Evolutionary conservation across 1,140 invertebrate genomes (phyloP).

Genomic region (Trichomalopsis sarcophagae): DNA sequence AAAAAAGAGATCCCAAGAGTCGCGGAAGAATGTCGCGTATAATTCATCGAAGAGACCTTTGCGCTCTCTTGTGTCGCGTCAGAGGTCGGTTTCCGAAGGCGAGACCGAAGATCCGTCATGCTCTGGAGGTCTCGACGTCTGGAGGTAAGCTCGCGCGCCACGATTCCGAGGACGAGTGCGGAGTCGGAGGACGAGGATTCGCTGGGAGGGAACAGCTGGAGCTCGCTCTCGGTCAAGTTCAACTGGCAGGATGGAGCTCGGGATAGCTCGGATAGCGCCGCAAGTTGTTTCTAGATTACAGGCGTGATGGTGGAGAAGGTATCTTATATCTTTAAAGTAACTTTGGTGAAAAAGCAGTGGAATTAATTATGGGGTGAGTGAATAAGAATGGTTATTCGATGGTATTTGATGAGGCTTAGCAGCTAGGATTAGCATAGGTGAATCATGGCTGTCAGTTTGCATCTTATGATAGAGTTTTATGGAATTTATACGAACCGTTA

Average conservation of each 20-base stretch:
- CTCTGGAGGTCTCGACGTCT: not conserved
- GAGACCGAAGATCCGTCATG: not conserved
- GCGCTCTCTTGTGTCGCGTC: not conserved
- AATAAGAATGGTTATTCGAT: not conserved
- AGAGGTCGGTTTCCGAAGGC: not conserved
- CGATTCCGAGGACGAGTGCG: not conserved
- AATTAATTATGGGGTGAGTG: not conserved
- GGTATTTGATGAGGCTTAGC: not conserved
- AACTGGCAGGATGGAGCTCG: not conserved
- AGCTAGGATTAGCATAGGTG: not conserved
- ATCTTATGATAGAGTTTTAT: not conserved
- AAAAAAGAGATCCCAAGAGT: not conserved
- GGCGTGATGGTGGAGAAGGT: too few species aligned
- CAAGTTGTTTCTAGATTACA: not conserved
- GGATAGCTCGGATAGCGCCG: not conserved
- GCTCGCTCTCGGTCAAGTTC: constrained; percentile 24
- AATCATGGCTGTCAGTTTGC: not conserved
- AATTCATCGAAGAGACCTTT: not conserved
- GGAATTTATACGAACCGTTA: constrained; percentile 12
- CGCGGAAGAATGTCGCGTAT: not conserved
- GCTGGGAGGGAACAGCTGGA: not conserved
- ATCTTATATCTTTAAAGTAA: too few species aligned
- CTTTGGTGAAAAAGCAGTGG: too few species aligned
- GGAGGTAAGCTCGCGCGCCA: constrained; percentile 2
- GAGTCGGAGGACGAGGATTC: not conserved